Evolutionary conservation across 2,888 invertebrate species (phyloP).

Genomic region (Eristalis arbustorum): DNA sequence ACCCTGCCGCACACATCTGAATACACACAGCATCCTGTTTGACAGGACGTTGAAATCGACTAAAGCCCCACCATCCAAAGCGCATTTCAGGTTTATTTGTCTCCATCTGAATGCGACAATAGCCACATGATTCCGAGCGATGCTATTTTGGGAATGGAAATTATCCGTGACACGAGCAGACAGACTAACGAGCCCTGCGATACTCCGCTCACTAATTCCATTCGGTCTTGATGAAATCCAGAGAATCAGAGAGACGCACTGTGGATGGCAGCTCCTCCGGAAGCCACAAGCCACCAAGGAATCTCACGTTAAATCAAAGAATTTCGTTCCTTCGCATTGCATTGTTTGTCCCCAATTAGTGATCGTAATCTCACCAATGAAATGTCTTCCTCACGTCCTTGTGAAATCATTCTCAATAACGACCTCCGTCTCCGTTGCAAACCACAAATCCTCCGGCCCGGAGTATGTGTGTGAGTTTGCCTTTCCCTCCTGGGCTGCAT

Average conservation of each 20-base stretch:
- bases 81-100: not conserved
- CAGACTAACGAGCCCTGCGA: not conserved
- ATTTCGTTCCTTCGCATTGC: not conserved
- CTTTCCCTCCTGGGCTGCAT: not conserved
- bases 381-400: conserved; percentile 12
- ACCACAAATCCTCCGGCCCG: conserved; percentile 34
- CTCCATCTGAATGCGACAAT: not conserved
- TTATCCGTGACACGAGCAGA: not conserved
- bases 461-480: not conserved
- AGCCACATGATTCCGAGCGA: not conserved
- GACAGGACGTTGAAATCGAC: not conserved
- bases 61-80: not conserved
- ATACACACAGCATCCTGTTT: not conserved
- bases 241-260: not conserved
- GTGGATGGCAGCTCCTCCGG: not conserved
- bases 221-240: not conserved
- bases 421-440: conserved; percentile 23
- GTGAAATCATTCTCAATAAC: conserved; percentile 27
- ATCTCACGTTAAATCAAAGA: not conserved
- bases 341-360: conserved; percentile 9
- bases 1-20: not conserved
- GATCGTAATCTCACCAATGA: conserved; percentile 2
- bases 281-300: not conserved
- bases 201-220: not conserved
- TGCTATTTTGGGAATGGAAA: not conserved